Evolutionary conservation across 2,113 vertebrate species (phyloP).

Genomic region (Nibea coibor): DNA sequence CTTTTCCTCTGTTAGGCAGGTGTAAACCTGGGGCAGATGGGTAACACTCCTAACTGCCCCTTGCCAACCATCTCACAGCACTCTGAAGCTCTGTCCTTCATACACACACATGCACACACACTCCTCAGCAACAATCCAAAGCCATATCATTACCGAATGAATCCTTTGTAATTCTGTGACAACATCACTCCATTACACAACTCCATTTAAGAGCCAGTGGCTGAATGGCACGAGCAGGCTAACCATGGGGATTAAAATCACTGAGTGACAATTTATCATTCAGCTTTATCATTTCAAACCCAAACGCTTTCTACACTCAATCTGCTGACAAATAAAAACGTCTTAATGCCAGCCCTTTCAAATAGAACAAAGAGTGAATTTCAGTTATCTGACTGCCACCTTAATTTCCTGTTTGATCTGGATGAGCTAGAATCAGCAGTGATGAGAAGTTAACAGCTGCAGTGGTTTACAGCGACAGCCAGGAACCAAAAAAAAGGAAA

Average conservation of each 20-base stretch:
- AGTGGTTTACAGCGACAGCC: background rate
- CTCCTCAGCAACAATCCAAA: slow-evolving; percentile 51
- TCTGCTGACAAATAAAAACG: slow-evolving; percentile 50
- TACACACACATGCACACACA: no score
- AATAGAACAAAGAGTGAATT: slow-evolving; percentile 44
- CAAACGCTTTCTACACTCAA: slow-evolving; percentile 36
- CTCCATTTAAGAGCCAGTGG: slow-evolving; percentile 47
- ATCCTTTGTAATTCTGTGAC: slow-evolving; percentile 63
- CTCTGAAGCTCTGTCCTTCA: slow-evolving; percentile 10
- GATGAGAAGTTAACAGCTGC: slow-evolving; percentile 15
- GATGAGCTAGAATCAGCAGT: slow-evolving; percentile 10
- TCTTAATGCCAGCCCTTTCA: slow-evolving; percentile 42
- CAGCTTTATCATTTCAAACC: slow-evolving; percentile 53
- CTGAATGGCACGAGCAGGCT: slow-evolving; percentile 59
- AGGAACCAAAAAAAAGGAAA: background rate
- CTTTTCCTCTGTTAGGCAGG: slow-evolving; percentile 7
- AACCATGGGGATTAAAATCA: slow-evolving; percentile 64
- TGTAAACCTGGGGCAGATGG: slow-evolving; percentile 35
- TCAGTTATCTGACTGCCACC: slow-evolving; percentile 23
- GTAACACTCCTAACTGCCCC: slow-evolving; percentile 5
- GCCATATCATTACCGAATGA: slow-evolving; percentile 59
- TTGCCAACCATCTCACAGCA: slow-evolving; percentile 30
- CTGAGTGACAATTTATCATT: slow-evolving; percentile 56
- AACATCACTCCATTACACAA: slow-evolving; percentile 54
- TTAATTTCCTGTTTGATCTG: slow-evolving; percentile 51